Evolutionary conservation across 2,797 vertebrate genomes (phyloP).

Genomic region (Coluber constrictor): DNA sequence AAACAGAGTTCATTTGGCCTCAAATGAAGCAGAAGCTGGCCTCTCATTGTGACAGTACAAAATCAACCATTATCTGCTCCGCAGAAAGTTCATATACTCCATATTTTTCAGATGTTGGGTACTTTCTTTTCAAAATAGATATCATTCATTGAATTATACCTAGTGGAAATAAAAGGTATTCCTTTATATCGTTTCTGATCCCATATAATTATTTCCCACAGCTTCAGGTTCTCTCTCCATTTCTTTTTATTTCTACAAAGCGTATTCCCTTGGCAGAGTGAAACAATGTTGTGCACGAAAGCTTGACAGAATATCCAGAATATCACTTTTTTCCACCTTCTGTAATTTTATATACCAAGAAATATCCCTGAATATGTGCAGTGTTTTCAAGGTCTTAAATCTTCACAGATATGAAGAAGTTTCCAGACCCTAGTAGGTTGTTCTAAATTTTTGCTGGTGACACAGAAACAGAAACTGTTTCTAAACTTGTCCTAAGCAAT

Average conservation of each 20-base stretch:
- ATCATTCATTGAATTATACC: not conserved
- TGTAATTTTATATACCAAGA: slow-evolving; percentile 31
- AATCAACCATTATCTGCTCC: not conserved
- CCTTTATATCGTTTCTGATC: not conserved
- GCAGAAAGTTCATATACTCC: not conserved
- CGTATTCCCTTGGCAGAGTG: not conserved
- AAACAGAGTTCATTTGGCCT: not conserved
- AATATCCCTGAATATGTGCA: slow-evolving; percentile 25
- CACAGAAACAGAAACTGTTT: not conserved
- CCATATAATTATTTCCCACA: not conserved
- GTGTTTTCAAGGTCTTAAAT: not conserved
- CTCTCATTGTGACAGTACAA: not conserved
- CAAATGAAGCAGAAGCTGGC: not conserved
- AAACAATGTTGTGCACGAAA: slow-evolving; percentile 8
- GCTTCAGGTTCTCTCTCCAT: not conserved
- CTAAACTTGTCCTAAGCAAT: not conserved
- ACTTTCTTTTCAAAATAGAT: slow-evolving; percentile 4
- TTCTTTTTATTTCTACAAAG: not conserved
- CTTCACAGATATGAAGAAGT: not conserved
- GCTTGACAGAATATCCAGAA: slow-evolving; percentile 44
- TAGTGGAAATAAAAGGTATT: not conserved
- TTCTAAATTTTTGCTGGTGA: not conserved
- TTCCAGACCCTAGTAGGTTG: not conserved
- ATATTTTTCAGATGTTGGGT: not conserved
- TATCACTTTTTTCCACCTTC: not conserved